Base-by-base conservation (phyloP, 2,888 invertebrate species). In the Hydrotaea cyrtoneurina region DNA sequence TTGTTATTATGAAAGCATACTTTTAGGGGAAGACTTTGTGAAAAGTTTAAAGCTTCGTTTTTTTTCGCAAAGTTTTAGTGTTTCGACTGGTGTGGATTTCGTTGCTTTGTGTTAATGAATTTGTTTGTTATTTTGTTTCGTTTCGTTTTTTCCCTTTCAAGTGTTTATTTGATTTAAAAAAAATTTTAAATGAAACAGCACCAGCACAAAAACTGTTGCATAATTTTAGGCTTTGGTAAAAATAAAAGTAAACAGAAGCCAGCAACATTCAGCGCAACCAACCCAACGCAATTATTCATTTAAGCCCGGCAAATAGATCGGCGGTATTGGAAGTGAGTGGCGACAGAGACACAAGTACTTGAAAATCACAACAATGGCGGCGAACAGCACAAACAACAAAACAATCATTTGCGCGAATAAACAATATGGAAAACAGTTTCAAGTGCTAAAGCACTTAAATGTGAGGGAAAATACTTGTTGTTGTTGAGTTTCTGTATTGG, bases 381-480 rank as follows among this genome's bases (percentile, higher is more conserved):
- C 59, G 31, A 59, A 80, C 31, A 17, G 31, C n/a, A 69, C 10
- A 46, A 76, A 80, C 64, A 76, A 83, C 74, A 74, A 77, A 73
- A 79, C 43, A 83, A 80, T 81, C 69, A 79, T 83, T 77, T 66
- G 21, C 64, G 80, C 69, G 80, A 76, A 78, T 76, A 78, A 80
- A 86, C 78, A 86, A 80, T 75, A 77, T 80, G 76, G 73, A 36
- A 43, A 74, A 57, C 79, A 50, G 46, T 69, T 74, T 79, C 82
- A 79, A 85, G 82, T 82, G 76, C 76, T 82, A 79, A 76, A 85
- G 81, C 77, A 82, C 79, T 85, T 82, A 69, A 77, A 79, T 79
- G n/a, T 73, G 80, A 69, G 69, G 43, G 69, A 69, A 43, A 69
- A 69, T 69, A n/a, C n/a, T 80, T 84, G 80, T n/a, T 80, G 75